A percentile compares a stretch with the other conserved stretches of the same genome.
phyloP scores from a whole-genome alignment of 2,797 vertebrate genomes.

The Acanthiza pusilla region DNA sequence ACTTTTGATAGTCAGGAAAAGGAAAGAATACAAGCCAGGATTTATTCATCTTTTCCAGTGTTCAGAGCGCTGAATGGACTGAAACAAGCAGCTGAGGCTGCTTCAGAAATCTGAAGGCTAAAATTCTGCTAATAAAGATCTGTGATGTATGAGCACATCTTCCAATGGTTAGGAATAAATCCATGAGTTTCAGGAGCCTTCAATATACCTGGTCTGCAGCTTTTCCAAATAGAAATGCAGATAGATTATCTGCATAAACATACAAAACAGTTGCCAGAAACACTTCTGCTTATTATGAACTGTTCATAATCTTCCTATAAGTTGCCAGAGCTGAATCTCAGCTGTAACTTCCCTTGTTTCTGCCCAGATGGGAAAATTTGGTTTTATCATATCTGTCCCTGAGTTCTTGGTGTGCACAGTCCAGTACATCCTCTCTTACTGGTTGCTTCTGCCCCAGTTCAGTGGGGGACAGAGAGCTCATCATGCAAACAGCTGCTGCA shows the following conservation, averaged over 20 bases:
- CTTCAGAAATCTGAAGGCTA: neutral
- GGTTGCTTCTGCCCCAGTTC: neutral
- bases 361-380: slow-evolving; percentile 3
- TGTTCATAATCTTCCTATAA: neutral
- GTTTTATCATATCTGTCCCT: neutral
- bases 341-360: neutral
- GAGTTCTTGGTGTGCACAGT: neutral
- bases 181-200: slow-evolving; percentile 21
- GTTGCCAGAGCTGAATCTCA: neutral
- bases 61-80: slow-evolving; percentile 35
- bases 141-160: slow-evolving; percentile 31
- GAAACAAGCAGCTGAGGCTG: slow-evolving; percentile 47
- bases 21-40: slow-evolving; percentile 13
- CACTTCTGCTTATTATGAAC: neutral
- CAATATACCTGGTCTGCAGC: neutral
- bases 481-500: neutral
- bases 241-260: slow-evolving; percentile 26
- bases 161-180: slow-evolving; percentile 28
- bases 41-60: slow-evolving; percentile 54
- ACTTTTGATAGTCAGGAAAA: neutral
- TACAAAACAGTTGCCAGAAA: neutral
- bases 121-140: slow-evolving; percentile 54
- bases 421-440: neutral
- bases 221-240: neutral
- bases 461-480: neutral